phyloP scores from a whole-genome alignment of 1,140 invertebrate genomes.

The Pseudachorutes palmiensis region DNA sequence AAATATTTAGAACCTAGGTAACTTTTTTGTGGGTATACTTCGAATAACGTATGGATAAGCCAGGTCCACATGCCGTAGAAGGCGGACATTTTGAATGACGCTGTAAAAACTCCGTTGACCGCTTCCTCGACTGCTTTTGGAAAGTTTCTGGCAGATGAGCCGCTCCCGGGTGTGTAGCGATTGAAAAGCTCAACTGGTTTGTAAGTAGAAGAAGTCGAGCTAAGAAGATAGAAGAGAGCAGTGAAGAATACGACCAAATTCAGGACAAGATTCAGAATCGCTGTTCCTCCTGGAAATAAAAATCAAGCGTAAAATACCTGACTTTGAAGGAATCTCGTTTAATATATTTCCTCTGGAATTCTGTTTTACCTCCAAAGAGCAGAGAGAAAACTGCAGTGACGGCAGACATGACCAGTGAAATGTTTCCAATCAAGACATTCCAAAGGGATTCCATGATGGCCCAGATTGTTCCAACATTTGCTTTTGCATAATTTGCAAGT shows the following conservation, averaged over 20 bases:
- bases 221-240: slow-evolving; percentile 88
- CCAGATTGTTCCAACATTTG: slow-evolving; percentile 83
- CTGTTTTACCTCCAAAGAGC: slow-evolving; percentile 58
- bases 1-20: not conserved
- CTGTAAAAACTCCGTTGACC: slow-evolving; percentile 75
- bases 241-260: slow-evolving; percentile 93
- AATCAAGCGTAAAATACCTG: not conserved
- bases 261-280: slow-evolving; percentile 84
- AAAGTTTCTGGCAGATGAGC: slow-evolving; percentile 40
- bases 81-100: slow-evolving; percentile 90
- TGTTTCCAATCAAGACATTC: slow-evolving; percentile 83
- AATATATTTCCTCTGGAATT: too few species aligned
- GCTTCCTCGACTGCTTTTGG: slow-evolving; percentile 42
- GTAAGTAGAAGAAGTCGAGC: slow-evolving; percentile 76
- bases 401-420: slow-evolving; percentile 78
- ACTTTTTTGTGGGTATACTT: slow-evolving; percentile 51
- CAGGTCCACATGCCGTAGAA: slow-evolving; percentile 98
- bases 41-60: slow-evolving; percentile 91
- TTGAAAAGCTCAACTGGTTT: slow-evolving; percentile 81
- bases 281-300: slow-evolving; percentile 62
- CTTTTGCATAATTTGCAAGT: slow-evolving; percentile 72
- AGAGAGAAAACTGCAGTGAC: slow-evolving; percentile 77
- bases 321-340: too few species aligned
- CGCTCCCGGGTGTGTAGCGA: slow-evolving; percentile 59
- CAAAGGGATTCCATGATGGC: slow-evolving; percentile 88